A percentile compares a stretch with the other conserved stretches of the same genome.
These are phyloP conservation scores for Rhagonycha lutea DNA, from an alignment of 2,888 invertebrate species.

Conservation along the genomic window DNA sequence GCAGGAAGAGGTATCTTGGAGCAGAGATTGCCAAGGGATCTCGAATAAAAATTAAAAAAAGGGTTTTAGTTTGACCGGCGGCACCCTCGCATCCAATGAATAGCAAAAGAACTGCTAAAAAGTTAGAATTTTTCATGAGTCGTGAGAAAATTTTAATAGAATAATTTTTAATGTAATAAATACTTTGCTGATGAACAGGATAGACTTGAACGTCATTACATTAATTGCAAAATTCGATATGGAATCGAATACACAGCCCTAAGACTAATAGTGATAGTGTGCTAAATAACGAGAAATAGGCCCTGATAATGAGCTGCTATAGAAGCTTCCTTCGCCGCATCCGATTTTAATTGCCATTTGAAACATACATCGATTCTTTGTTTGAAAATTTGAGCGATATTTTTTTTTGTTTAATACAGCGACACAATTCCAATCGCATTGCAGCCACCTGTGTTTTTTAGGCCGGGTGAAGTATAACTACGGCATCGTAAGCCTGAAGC, in stretches of 20 bases:
- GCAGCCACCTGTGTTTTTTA: slow-evolving; percentile 46
- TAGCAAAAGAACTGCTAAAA: slow-evolving; percentile 18
- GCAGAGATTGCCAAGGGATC: too few relatives aligned
- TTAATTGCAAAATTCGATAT: slow-evolving; percentile 32
- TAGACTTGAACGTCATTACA: slow-evolving; percentile 27
- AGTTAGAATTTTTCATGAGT: slow-evolving; percentile 7
- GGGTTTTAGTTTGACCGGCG: too few relatives aligned
- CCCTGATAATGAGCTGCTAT: slow-evolving; percentile 43
- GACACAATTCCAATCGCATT: slow-evolving; percentile 51
- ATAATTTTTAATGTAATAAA: slow-evolving; percentile 16
- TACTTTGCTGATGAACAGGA: slow-evolving; percentile 31
- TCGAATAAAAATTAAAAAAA: too few relatives aligned
- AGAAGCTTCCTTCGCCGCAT: slow-evolving; percentile 37
- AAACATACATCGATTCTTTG: slow-evolving; percentile 5
- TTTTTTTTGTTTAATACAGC: slow-evolving; percentile 18
- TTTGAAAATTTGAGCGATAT: slow-evolving; percentile 11
- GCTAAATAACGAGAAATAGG: slow-evolving; percentile 37
- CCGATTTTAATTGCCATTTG: slow-evolving; percentile 13
- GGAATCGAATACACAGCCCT: slow-evolving; percentile 41
- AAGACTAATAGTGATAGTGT: slow-evolving; percentile 38
- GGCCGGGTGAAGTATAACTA: slow-evolving; percentile 42
- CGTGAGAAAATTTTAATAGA: slow-evolving; percentile 17
- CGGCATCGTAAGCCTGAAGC: slow-evolving; percentile 28
- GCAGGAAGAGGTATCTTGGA: too few relatives aligned
- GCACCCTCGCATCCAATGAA: neutral